Evolutionary conservation across 1,140 invertebrate species (phyloP).

Genomic region (Archivesica marissinica): DNA sequence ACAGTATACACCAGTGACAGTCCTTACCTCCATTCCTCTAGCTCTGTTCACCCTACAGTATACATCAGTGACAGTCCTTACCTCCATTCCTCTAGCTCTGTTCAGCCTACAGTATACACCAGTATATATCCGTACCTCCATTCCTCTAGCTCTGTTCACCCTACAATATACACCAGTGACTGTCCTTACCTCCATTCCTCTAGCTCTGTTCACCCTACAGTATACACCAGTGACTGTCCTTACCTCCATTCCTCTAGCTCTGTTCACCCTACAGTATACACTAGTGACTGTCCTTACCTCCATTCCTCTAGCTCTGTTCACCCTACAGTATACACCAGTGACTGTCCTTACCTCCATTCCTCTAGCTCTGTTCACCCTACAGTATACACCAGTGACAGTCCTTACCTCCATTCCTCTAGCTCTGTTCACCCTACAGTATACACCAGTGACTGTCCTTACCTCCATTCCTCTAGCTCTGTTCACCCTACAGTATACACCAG

Average conservation of each 20-base stretch:
- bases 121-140: conserved; percentile 85
- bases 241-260: conserved; percentile 97
- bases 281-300: conserved; percentile 97
- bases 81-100: too few relatives aligned
- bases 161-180: conserved; percentile 98
- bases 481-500: too few relatives aligned
- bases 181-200: conserved; percentile 96
- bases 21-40: too few relatives aligned
- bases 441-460: too few relatives aligned
- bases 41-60: too few relatives aligned
- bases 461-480: too few relatives aligned
- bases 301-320: conserved; percentile 97
- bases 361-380: conserved; percentile 97
- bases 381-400: conserved; percentile 98
- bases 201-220: conserved; percentile 98
- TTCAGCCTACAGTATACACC: too few relatives aligned
- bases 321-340: conserved; percentile 97
- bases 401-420: conserved; percentile 97
- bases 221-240: conserved; percentile 98
- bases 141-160: conserved; percentile 90
- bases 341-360: conserved; percentile 96
- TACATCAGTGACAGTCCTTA: too few relatives aligned
- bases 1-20: too few relatives aligned
- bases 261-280: conserved; percentile 98
- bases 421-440: too few relatives aligned